A percentile compares a stretch with the other conserved stretches of the same genome.
Conservation (phyloP, 1,140 invertebrate genomes). For the Aphidius ervi region DNA sequence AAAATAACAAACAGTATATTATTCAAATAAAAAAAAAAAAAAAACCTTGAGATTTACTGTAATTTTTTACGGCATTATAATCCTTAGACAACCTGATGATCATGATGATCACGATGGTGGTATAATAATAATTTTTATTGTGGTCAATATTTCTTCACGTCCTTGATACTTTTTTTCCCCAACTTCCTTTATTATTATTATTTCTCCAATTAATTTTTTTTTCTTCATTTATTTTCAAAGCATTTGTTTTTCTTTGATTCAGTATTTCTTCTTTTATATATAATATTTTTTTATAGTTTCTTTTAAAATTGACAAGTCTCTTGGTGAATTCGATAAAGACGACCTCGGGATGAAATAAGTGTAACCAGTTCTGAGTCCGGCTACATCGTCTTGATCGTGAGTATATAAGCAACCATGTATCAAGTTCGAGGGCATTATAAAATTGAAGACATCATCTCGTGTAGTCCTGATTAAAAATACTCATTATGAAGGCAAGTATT, state of each 20-base stretch:
- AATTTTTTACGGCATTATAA: no score
- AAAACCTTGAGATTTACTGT: no score
- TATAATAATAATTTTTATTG: no score
- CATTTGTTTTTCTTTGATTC: conserved; percentile 23
- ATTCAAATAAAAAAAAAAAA: no score
- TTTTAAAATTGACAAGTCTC: no score
- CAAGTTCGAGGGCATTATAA: conserved; percentile 24
- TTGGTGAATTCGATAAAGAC: conserved; percentile 21
- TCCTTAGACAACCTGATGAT: no score
- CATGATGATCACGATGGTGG: no score
- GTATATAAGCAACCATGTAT: conserved; percentile 38
- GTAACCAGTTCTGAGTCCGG: conserved; percentile 12
- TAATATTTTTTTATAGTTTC: background rate
- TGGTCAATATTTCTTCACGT: background rate
- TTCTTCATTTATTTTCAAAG: conserved; percentile 10
- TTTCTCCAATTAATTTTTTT: no score
- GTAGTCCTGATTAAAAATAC: background rate
- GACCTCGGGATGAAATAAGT: conserved; percentile 10
- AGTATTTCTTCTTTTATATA: conserved; percentile 24
- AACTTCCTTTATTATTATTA: no score
- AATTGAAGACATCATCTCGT: background rate
- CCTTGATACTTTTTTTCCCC: background rate
- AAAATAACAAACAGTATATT: no score
- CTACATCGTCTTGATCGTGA: conserved; percentile 20
- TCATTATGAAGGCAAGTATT: conserved; percentile 8